Percentiles rank a stretch among this genome's conserved stretches.
Evolutionary conservation across 2,888 invertebrate species (phyloP).

Genomic region (Sacculina carcini): DNA sequence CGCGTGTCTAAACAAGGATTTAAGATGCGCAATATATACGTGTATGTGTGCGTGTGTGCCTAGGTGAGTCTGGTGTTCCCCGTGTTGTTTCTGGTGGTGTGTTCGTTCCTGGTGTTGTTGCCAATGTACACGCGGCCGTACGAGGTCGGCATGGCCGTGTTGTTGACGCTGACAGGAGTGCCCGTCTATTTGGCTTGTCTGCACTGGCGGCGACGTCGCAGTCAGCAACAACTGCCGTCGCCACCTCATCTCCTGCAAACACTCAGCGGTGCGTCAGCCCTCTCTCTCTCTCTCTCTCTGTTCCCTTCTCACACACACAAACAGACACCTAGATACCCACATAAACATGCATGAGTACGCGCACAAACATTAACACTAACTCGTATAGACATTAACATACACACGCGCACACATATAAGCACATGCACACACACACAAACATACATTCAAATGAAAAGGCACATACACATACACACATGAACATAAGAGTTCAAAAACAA

Average conservation of each 20-base stretch:
- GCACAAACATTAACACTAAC: not conserved
- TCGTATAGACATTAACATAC: not conserved
- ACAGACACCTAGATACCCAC: not conserved
- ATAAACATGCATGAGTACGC: not conserved
- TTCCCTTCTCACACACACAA: not conserved
- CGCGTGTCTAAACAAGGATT: too few species aligned
- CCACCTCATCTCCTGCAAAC: not conserved
- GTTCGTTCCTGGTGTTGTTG: conserved; percentile 47
- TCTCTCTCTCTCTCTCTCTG: not conserved
- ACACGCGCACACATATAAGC: not conserved
- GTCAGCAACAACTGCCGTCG: too few species aligned
- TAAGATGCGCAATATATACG: too few species aligned
- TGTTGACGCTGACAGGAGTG: conserved; percentile 54
- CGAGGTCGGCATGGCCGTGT: conserved; percentile 47
- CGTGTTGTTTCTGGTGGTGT: conserved; percentile 42
- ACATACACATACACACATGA: not conserved
- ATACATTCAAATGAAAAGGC: not conserved
- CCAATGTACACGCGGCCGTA: conserved; percentile 50
- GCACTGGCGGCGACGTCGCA: too few species aligned
- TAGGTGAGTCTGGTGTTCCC: conserved; percentile 49
- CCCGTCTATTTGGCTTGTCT: conserved; percentile 66
- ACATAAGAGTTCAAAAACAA: not conserved
- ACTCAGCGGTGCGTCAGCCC: not conserved
- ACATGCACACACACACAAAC: not conserved
- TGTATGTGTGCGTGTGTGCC: conserved; percentile 14